A percentile compares a stretch with the other conserved stretches of the same genome.
Evolutionary conservation across 2,888 invertebrate species (phyloP).

Genomic region (Yponomeuta plumbellus): DNA sequence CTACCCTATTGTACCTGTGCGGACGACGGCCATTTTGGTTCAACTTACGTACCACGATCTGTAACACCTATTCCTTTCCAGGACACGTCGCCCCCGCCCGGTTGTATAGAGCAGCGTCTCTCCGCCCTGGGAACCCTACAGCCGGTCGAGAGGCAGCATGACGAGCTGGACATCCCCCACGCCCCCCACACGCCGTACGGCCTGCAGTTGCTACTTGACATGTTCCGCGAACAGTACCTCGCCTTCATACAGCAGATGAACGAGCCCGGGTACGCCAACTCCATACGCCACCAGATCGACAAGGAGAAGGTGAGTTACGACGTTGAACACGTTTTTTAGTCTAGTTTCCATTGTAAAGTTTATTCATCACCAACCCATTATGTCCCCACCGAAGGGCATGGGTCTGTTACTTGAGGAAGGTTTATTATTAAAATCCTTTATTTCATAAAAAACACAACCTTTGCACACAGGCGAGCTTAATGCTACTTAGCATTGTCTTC

Average conservation of each 20-base stretch:
- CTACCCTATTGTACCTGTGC: no score
- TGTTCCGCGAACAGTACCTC: conserved; percentile 91
- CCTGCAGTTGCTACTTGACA: conserved; percentile 90
- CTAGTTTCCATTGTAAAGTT: no score
- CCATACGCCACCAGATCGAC: conserved; percentile 85
- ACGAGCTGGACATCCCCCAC: conserved; percentile 88
- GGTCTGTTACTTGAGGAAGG: no score
- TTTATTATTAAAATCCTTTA: no score
- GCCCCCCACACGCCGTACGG: conserved; percentile 89
- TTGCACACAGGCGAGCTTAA: no score
- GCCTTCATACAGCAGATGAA: conserved; percentile 90
- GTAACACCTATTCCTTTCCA: conserved; percentile 23
- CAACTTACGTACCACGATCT: no score
- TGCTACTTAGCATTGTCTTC: no score
- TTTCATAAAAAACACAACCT: no score
- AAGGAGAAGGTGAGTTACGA: conserved; percentile 82
- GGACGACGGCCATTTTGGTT: no score
- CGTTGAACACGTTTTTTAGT: no score
- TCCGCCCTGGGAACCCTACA: conserved; percentile 85
- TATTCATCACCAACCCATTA: no score
- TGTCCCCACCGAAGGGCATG: no score
- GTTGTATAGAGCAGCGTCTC: conserved; percentile 93
- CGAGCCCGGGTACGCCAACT: conserved; percentile 82
- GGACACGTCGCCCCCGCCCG: conserved; percentile 89
- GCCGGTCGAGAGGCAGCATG: conserved; percentile 80